Evolutionary conservation across 2,797 vertebrate species (phyloP), one percentile per base, ranked within the genome.

Genomic region (Enteromius viviparus): DNA sequence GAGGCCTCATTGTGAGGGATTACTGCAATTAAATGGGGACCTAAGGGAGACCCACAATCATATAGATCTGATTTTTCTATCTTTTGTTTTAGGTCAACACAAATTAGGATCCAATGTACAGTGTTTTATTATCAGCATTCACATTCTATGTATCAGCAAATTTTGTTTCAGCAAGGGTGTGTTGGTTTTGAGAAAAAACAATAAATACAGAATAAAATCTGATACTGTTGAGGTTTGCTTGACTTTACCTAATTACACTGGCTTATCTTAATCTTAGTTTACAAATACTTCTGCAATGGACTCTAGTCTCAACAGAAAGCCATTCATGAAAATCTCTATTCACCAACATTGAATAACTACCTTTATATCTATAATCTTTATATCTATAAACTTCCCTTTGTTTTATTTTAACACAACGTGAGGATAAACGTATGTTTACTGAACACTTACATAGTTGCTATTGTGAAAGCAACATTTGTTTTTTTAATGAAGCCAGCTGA

Each of bases 381-480:
- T n/a, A n/a, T n/a, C n/a, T n/a, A n/a, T n/a, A n/a, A 66, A 60
- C 55, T 68, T 83, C 51, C 53, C 70, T 69, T 32, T 29, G 85
- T 82, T 64, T 76, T 21, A 62, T 83, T 80, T 62, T 83, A 85
- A 90, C 86, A 84, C 79, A 89, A 91, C 90, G 79, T 78, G 83
- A 89, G 89, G 89, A 88, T 85, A 90, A 92, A 92, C 87, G 84
- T 84, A 87, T 92, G 91, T 93, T 92, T 91, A 91, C 89, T 90
- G 90, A 91, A 76, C 84, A 86, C 85, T 89, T 40, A 93, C 91
- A 94, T 89, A 85, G 90, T 91, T 93, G 90, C 87, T 87, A 90
- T 93, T 94, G 93, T 93, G 85, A 85, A 89, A 86, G 90, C 70
- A 92, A 93, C 92, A 93, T 89, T 86, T 84, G 17, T 90, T 62